A percentile compares a stretch with the other conserved stretches of the same genome.
Conservation (phyloP, 2,113 vertebrate species). For the Ceyx cyanopectus region DNA sequence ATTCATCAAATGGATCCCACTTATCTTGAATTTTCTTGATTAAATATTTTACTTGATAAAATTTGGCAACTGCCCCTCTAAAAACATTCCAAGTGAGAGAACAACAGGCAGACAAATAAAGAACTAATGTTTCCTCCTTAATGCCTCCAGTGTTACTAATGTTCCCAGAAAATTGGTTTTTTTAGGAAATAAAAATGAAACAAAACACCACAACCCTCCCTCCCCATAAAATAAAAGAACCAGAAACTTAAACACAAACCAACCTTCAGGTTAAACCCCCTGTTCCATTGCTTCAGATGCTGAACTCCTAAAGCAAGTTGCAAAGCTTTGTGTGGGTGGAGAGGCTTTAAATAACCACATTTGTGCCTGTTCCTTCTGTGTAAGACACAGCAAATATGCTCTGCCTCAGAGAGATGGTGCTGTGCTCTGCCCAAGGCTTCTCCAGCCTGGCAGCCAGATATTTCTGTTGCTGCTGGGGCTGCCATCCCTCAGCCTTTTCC, state of each 20-base stretch:
- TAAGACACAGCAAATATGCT: constrained; percentile 44
- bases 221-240: too few relatives aligned
- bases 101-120: constrained; percentile 59
- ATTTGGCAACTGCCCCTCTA: constrained; percentile 37
- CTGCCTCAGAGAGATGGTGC: constrained; percentile 34
- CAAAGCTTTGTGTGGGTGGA: constrained; percentile 41
- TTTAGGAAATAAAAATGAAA: neutral
- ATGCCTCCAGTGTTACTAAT: constrained; percentile 3
- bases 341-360: constrained; percentile 60
- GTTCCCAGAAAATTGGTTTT: constrained; percentile 33
- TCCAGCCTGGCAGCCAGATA: constrained; percentile 3
- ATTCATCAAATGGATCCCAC: constrained; percentile 25
- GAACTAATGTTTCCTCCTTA: constrained; percentile 49
- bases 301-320: constrained; percentile 31
- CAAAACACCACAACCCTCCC: too few relatives aligned
- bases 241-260: neutral
- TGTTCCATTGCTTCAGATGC: neutral
- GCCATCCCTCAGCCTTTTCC: neutral
- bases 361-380: constrained; percentile 41
- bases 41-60: constrained; percentile 52
- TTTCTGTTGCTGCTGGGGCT: neutral
- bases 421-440: neutral
- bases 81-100: constrained; percentile 61
- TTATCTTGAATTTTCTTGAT: constrained; percentile 49
- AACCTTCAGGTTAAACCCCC: neutral